Conservation (phyloP, 1,140 invertebrate genomes). For the Popillia japonica region DNA sequence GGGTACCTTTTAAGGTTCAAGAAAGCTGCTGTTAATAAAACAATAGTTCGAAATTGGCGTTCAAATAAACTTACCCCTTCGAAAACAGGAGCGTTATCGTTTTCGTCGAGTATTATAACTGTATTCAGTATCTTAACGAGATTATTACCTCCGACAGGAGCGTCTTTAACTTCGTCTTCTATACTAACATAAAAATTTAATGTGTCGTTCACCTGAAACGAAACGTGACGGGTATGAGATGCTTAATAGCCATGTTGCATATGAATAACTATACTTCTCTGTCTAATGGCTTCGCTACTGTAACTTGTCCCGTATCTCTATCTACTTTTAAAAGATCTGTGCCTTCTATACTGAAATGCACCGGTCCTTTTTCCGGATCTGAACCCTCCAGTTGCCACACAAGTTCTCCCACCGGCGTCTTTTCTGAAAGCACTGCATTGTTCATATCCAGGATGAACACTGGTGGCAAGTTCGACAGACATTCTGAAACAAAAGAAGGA, state of each 20-base stretch:
- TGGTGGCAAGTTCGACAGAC: constrained; percentile 69
- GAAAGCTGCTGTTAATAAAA: constrained; percentile 2
- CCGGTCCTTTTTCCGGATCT: constrained; percentile 78
- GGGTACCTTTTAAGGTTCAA: constrained; percentile 67
- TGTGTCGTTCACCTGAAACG: constrained; percentile 74
- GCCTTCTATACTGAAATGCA: constrained; percentile 79
- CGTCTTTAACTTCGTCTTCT: constrained; percentile 74
- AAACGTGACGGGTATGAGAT: constrained; percentile 24
- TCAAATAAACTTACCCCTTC: constrained; percentile 69
- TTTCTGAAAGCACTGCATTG: constrained; percentile 78
- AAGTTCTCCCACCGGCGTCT: constrained; percentile 76
- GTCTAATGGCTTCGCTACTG: constrained; percentile 78
- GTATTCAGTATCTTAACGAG: constrained; percentile 79
- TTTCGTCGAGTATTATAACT: constrained; percentile 86
- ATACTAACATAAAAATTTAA: constrained; percentile 79
- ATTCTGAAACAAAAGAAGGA: constrained; percentile 53
- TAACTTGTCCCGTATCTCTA: constrained; percentile 79
- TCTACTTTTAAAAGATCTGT: constrained; percentile 83
- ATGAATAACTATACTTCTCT: constrained; percentile 72
- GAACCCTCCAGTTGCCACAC: constrained; percentile 80
- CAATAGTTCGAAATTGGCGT: not conserved
- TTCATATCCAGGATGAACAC: constrained; percentile 76
- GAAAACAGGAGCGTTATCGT: constrained; percentile 87
- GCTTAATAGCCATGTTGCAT: not conserved
- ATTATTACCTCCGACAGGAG: constrained; percentile 73